These are phyloP conservation scores for Agrochola litura DNA, from an alignment of 2,888 invertebrate genomes.

Conservation along the genomic window DNA sequence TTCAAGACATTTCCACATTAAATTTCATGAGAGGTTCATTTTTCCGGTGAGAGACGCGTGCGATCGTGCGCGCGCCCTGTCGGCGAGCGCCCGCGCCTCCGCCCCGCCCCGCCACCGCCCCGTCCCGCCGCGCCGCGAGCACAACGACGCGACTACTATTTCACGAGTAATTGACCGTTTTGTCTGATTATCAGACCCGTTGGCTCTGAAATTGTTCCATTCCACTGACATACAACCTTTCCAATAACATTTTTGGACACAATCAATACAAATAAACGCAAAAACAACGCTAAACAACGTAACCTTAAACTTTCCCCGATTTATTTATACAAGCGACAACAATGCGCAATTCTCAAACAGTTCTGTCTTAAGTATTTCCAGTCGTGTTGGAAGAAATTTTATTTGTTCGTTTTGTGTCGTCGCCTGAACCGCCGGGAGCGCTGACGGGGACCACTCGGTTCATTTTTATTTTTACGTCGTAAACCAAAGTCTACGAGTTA, in stretches of 20 bases:
- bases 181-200: constrained; percentile 56
- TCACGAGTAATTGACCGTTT: constrained; percentile 77
- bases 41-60: constrained; percentile 82
- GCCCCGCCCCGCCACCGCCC: constrained; percentile 18
- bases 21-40: constrained; percentile 90
- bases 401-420: constrained; percentile 85
- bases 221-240: constrained; percentile 28
- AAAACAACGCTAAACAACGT: constrained; percentile 51
- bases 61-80: constrained; percentile 71
- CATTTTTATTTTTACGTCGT: constrained; percentile 80
- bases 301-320: constrained; percentile 63
- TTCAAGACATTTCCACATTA: constrained; percentile 90
- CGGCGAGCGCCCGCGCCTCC: constrained; percentile 32
- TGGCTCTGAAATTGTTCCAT: constrained; percentile 40
- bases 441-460: constrained; percentile 76
- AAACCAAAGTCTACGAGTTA: constrained; percentile 81
- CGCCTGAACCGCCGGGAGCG: constrained; percentile 80
- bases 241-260: constrained; percentile 38
- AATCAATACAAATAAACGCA: constrained; percentile 44
- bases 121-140: constrained; percentile 23
- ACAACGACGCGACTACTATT: constrained; percentile 60
- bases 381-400: constrained; percentile 78
- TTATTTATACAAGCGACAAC: constrained; percentile 77
- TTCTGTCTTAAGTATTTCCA: constrained; percentile 81
- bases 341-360: constrained; percentile 81